Base-by-base conservation (phyloP, 2,113 vertebrate species). In the Hemicordylus capensis region DNA sequence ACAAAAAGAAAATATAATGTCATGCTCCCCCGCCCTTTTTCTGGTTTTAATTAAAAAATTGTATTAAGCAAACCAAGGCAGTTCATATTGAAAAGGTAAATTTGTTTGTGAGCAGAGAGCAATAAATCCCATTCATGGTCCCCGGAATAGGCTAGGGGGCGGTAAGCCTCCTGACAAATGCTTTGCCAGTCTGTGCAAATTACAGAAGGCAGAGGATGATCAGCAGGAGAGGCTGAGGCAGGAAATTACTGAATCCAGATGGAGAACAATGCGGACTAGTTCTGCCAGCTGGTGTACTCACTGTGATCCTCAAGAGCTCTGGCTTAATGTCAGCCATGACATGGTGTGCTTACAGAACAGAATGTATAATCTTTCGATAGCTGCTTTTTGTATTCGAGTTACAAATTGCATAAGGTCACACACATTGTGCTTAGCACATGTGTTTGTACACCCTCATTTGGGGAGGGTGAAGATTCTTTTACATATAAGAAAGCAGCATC, bases 161-260 rank as follows among this genome's bases (percentile, higher is more conserved):
- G 56, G 39, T 72, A 54, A 54, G 64, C 48, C 44, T 87, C 46
- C 34, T 58, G 74, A 39, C 46, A n/a, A 59, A 59, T 31, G 5
- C 42, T 69, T 3, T 24, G 70, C 73, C 5, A 26, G 37, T 76
- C 88, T 26, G 48, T 9, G 8, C 56, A 73, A 81, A 85, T 51
- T 48, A 44, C 51, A 51, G 15, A 54, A 90, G 76, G 72, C 61
- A 67, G 66, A 84, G 74, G 80, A 39, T 42, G 2, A 39, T 70
- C 11, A 69, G 73, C 4, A 78, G n/a, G 24, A 81, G 20, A 88
- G 81, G 48, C 1, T 0, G 56, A 83, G 63, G 61, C 37, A 73
- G 34, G 63, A 89, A 92, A 46, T 80, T 20, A 1, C 1, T 26
- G 44, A 26, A 61, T 87, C 85, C 28, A 76, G 64, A n/a, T 28